Percentiles rank a stretch among this genome's conserved stretches.
phyloP scores from a whole-genome alignment of 2,113 vertebrate genomes.

The Cyanistes caeruleus region DNA sequence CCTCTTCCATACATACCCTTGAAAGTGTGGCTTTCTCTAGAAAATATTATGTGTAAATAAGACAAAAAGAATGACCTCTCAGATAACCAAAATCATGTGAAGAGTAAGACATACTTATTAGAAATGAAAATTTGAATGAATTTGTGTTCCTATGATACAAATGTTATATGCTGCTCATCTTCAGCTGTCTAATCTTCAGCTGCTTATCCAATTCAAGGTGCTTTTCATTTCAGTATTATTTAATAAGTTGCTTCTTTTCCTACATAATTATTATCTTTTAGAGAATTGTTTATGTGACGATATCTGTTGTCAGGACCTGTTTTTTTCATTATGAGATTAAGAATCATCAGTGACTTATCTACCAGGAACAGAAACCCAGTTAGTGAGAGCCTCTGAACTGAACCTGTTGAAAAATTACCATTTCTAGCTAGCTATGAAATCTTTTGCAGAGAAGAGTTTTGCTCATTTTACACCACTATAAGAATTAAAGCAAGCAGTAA shows the following conservation, averaged over 20 bases:
- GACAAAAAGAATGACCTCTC: not conserved
- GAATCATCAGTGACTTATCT: not conserved
- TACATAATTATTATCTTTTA: not conserved
- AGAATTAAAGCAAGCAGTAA: not conserved
- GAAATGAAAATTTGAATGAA: not conserved
- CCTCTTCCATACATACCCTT: not conserved
- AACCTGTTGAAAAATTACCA: not conserved
- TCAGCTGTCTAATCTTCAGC: not conserved
- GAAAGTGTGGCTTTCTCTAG: not conserved
- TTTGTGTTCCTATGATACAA: not conserved
- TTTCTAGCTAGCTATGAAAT: not conserved
- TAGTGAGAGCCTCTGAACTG: not conserved
- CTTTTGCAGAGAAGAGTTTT: not conserved
- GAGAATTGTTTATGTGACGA: not conserved
- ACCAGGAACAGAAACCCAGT: not conserved
- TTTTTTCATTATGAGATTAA: not conserved
- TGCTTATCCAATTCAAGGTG: not conserved
- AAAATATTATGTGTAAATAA: not conserved
- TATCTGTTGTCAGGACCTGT: not conserved
- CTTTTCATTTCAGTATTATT: not conserved
- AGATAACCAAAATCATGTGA: not conserved
- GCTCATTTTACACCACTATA: not conserved
- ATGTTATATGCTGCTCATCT: not conserved
- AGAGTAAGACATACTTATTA: not conserved
- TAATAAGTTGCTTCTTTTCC: not conserved